phyloP scores from a whole-genome alignment of 2,113 vertebrate genomes.

The Dipodomys stephensi region DNA sequence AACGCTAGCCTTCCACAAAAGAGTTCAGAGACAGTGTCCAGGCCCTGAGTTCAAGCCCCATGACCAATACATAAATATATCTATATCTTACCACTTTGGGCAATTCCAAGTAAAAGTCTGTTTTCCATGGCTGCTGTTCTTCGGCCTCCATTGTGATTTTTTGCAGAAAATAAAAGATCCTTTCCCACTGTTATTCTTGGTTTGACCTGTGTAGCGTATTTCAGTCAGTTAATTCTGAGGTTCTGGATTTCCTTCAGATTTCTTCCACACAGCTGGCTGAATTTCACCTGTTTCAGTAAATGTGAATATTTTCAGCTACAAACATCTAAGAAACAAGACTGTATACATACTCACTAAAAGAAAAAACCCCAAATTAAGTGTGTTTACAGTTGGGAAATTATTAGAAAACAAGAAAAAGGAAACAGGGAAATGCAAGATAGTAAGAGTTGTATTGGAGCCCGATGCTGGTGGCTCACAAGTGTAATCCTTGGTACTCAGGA shows the following conservation, averaged over 20 bases:
- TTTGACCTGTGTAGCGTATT: neutral
- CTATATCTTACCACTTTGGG: conserved; percentile 84
- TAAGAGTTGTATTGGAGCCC: conserved; percentile 22
- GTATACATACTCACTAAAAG: neutral
- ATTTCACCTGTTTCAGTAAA: conserved; percentile 68
- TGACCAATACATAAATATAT: too few species aligned
- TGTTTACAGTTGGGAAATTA: neutral
- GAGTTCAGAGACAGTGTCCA: too few species aligned
- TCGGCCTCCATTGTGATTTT: conserved; percentile 58
- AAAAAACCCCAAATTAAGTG: neutral
- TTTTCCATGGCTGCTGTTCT: conserved; percentile 31
- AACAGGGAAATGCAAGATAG: conserved; percentile 21
- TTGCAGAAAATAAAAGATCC: conserved; percentile 14
- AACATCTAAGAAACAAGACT: conserved; percentile 10
- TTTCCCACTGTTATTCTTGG: conserved; percentile 43
- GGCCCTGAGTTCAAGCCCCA: too few species aligned
- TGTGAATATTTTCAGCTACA: conserved; percentile 49
- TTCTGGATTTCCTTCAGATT: conserved; percentile 59
- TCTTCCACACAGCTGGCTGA: conserved; percentile 8
- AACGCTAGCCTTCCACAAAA: too few species aligned
- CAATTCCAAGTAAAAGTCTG: conserved; percentile 76
- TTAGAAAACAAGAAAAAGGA: neutral
- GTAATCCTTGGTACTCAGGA: too few species aligned
- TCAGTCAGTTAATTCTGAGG: neutral
- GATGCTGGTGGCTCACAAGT: too few species aligned